Percentiles rank a stretch among this genome's conserved stretches.
phyloP scores from a whole-genome alignment of 2,113 vertebrate genomes.

The Cnemophilus loriae region DNA sequence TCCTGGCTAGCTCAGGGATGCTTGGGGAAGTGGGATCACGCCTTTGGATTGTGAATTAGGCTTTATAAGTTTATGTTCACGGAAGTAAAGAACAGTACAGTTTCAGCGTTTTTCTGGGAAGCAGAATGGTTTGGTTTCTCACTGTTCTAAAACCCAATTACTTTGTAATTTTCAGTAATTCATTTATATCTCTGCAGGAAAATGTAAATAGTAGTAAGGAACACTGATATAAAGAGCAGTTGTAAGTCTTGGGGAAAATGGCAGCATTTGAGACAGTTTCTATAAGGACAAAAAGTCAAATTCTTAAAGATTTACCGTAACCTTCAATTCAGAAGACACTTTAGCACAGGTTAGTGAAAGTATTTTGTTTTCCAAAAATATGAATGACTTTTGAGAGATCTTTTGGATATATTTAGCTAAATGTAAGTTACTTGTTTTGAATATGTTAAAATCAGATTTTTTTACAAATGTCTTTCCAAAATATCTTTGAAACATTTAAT shows the following conservation, averaged over 20 bases:
- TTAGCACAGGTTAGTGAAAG: not conserved
- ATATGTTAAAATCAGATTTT: not conserved
- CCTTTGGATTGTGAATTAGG: not conserved
- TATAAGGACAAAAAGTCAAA: not conserved
- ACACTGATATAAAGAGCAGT: not conserved
- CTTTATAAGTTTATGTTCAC: not conserved
- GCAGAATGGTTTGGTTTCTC: not conserved
- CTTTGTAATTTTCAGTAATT: not conserved
- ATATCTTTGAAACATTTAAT: not conserved
- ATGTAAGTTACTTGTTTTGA: not conserved
- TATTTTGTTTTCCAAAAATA: not conserved
- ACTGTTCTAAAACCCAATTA: not conserved
- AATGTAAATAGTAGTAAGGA: not conserved
- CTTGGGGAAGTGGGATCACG: not conserved
- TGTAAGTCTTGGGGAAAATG: not conserved
- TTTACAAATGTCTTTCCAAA: not conserved
- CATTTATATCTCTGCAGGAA: not conserved
- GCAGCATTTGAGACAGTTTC: not conserved
- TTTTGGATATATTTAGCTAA: not conserved
- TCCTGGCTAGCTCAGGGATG: not conserved
- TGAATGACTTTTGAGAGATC: not conserved
- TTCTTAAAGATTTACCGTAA: not conserved
- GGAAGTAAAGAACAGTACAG: not conserved
- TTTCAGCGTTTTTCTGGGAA: not conserved
- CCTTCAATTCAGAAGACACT: not conserved